Base-by-base conservation (phyloP, 2,888 invertebrate species). In the Polydrusus pterygomalis region DNA sequence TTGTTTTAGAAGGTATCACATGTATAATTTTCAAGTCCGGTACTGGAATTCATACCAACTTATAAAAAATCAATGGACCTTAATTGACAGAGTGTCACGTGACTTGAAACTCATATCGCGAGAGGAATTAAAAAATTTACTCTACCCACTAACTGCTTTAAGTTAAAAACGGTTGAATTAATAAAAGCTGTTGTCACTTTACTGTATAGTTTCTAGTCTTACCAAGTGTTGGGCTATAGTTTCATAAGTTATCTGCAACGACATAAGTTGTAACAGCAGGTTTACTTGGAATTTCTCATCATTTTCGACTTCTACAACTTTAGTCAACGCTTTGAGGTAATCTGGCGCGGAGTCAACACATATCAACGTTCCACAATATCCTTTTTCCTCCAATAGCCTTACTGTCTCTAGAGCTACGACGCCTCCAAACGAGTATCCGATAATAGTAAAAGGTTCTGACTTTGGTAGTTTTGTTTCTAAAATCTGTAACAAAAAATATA, bases 381-480 rank as follows among this genome's bases (percentile, higher is more conserved):
- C 94, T 82, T 90, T 88, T 8, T 87, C 88, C 86, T 96, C 96
- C 45, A 97, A 88, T 82, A 91, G 89, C 9, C 91, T 88, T 5
- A 93, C 94, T 75, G 97, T 88, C 85, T 97, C 95, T 71, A 97
- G 87, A 0, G 94, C 93, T 18, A 97, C 89, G 20, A 94, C 86
- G 0, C 93, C 89, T 58, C 98, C 98, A 84, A 93, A 97, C 13
- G 98, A 98, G 89, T 98, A 97, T 1, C 95, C 97, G 13, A 94
- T 90, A 0, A 98, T 85, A 74, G 91, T 91, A 88, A 94, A 97
- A 0, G 90, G 89, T 63, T 91, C 88, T 0, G 89, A 88, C 0
- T 90, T 91, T 0, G 89, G 85, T 11, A 92, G 82, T 10, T 89
- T 87, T 47, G 89, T 87, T 77, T 90, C 88, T 1, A 93, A 87